Base-by-base conservation (phyloP, 2,797 vertebrate genomes). In the Danio choprae region DNA sequence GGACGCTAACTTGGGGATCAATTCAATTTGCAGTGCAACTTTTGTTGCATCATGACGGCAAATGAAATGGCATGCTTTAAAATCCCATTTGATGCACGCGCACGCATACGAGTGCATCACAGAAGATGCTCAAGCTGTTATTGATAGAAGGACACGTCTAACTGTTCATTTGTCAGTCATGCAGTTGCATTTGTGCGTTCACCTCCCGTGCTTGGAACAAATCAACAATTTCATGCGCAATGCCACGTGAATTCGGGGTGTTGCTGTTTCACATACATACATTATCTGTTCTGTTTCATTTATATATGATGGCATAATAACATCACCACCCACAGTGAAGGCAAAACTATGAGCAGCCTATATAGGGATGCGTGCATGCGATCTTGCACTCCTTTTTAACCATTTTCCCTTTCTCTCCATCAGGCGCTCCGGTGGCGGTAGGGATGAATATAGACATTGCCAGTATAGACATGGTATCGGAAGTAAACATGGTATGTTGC, bases 401-500 rank as follows among this genome's bases (percentile, higher is more conserved):
- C 83, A 53, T 63, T 12, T 74, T 48, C 85, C 20, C 65, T 84
- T 71, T 77, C 63, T 81, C 53, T 80, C 79, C 18, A 83, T 83
- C 94, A 99, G 97, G 97, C 94, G 96, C 96, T 65, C 97, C 97
- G 0, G 97, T 98, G 92, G 96, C 96, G 1, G 97, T 99, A 67
- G 97, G 97, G 70, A 99, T 99, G 97, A 99, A 98, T 86, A 99
- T 98, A 93, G 97, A 98, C 91, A 98, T 98, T 71, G 95, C 97
- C 91, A 99, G 97, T 89, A 99, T 99, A 87, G 97, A 99, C 86
- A 98, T 98, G 97, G 97, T 99, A 70, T 99, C 97, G 40, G 97
- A 99, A 96, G 97, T 99, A 90, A 99, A 99, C 84, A 99, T 99
- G 97, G 97, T 99, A 95, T 94, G 97, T 97, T 85, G 76, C 87